phyloP scores from a whole-genome alignment of 37 sponge, comb jelly and placozoan genomes.

The Spongilla lacustris region DNA sequence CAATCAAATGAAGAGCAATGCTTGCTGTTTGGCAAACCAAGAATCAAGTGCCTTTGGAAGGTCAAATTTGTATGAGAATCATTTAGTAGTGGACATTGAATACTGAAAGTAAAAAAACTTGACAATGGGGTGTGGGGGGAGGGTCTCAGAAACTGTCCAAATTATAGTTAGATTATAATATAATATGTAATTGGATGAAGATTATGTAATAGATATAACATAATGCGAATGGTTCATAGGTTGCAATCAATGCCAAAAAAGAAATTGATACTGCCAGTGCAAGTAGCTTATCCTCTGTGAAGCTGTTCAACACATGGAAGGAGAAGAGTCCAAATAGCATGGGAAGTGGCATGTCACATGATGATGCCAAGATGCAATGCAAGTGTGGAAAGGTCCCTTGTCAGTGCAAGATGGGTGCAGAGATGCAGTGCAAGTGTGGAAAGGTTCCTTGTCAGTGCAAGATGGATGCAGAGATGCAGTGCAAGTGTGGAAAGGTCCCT shows the following conservation, averaged over 20 bases:
- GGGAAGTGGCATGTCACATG: not conserved
- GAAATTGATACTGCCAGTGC: constrained; percentile 46
- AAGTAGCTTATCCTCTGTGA: constrained; percentile 25
- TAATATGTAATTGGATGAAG: no score
- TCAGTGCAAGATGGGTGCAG: not conserved
- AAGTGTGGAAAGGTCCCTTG: constrained; percentile 4
- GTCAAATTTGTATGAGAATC: no score
- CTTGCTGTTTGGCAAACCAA: no score
- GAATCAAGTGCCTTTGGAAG: no score
- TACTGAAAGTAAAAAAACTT: no score
- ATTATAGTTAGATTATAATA: no score
- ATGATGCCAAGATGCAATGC: not conserved
- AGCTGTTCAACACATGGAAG: constrained; percentile 71
- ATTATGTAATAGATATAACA: not conserved
- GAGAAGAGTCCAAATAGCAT: not conserved
- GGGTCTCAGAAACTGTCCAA: no score
- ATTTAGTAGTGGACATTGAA: no score
- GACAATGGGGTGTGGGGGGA: no score
- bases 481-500: constrained; percentile 1
- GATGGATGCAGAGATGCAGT: not conserved
- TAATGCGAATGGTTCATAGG: not conserved
- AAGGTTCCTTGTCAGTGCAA: not conserved
- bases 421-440: not conserved
- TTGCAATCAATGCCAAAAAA: constrained; percentile 69
- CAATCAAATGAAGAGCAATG: no score